Base-by-base conservation (phyloP, 1,140 invertebrate species). In the Zaprionus davidi region DNA sequence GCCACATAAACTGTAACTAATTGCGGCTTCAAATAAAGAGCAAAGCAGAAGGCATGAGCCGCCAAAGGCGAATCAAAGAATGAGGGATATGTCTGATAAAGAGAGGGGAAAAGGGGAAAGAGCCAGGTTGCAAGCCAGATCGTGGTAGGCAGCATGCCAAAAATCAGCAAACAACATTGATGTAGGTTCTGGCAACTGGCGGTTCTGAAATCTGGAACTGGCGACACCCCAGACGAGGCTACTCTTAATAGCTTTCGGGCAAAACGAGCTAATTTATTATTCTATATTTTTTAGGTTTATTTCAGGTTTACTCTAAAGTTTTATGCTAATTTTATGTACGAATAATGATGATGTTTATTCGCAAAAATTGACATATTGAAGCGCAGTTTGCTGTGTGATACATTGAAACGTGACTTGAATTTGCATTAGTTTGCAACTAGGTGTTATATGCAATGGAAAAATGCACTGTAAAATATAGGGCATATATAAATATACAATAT, bases 1-100 rank as follows among this genome's bases (percentile, higher is more conserved):
- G 82, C 76, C 84, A 77, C 78, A 86, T 88, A 90, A 90, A 88
- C 69, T 92, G 91, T 92, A 85, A 84, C 91, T 92, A 92, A 92
- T 92, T 92, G 90, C 76, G 83, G 90, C 83, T 81, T 87, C 75
- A 92, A 88, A 90, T 90, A 88, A 91, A 90, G 79, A 91, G 77
- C 82, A 69, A 66, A 46, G 59, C 51, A 67, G 65, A 69, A 36
- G 79, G 51, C 69, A 60, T 67, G 68, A 68, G 72, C 76, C 71
- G 71, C 76, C 78, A 62, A 66, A 76, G 66, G 59, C 36, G 38
- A 28, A 49, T 13, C 38, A n/a, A 2, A 34, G 22, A 15, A 34
- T 22, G 55, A 20, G 17, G 22, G 13, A 28, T 36, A 15, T 53
- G 44, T 15, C 26, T 38, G 64, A 65, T 69, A 49, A 53, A 62